Evolutionary conservation across 2,797 vertebrate genomes (phyloP).

Genomic region (Lates japonicus): DNA sequence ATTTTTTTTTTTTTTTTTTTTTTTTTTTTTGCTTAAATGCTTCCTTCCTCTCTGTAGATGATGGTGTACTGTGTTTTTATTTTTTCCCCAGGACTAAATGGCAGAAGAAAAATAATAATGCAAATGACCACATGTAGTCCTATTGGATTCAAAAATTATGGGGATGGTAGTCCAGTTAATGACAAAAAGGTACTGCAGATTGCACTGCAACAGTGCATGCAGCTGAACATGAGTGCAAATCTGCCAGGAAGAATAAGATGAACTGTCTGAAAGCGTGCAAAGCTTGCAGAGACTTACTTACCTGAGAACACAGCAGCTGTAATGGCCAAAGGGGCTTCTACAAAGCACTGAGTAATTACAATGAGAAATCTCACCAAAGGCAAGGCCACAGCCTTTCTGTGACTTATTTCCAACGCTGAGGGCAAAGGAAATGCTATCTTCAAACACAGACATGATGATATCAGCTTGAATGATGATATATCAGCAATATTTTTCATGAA

Average conservation of each 20-base stretch:
- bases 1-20: neutral
- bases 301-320: neutral
- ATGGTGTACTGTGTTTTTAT: neutral
- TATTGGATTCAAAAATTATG: neutral
- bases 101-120: neutral
- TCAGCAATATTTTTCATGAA: no score
- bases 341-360: neutral
- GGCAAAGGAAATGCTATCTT: neutral
- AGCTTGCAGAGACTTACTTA: neutral
- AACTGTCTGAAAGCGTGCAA: no score
- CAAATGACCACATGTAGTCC: neutral
- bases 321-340: neutral
- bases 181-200: neutral
- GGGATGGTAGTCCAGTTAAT: neutral
- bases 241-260: no score
- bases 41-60: neutral
- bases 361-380: neutral
- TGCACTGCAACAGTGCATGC: neutral
- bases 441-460: slow-evolving; percentile 8
- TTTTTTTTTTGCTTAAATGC: neutral
- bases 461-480: no score
- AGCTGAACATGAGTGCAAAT: neutral
- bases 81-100: neutral
- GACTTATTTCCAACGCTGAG: neutral
- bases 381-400: neutral